Evolutionary conservation across 2,888 invertebrate species (phyloP).

Genomic region (Ceriagrion tenellum): DNA sequence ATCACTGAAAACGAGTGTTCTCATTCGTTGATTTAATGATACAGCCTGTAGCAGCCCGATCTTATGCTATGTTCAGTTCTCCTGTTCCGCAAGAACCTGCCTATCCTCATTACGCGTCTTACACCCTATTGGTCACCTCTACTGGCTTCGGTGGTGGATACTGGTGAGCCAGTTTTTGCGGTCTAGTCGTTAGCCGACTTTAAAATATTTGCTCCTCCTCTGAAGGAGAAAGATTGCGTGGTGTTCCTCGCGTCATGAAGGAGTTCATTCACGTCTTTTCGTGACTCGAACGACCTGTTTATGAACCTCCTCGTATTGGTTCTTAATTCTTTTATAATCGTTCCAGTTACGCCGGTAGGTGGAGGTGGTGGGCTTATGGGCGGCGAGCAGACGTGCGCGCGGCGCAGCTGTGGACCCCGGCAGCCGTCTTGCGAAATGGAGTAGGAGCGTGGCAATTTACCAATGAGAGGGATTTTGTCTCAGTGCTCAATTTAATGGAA

Average conservation of each 20-base stretch:
- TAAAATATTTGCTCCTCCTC: not conserved
- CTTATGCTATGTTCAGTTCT: no score
- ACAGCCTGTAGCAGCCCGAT: no score
- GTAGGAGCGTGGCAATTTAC: not conserved
- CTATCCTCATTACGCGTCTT: not conserved
- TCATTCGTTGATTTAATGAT: no score
- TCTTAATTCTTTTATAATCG: conserved; percentile 39
- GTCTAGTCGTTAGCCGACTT: not conserved
- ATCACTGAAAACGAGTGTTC: no score
- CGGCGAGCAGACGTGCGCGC: not conserved
- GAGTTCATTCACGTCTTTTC: conserved; percentile 13
- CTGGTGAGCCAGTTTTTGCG: not conserved
- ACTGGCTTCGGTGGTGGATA: not conserved
- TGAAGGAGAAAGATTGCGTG: not conserved
- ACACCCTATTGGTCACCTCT: not conserved
- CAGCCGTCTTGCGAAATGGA: not conserved
- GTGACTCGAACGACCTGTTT: conserved; percentile 4
- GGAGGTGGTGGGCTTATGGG: not conserved
- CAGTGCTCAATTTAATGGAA: not conserved
- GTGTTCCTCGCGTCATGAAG: not conserved
- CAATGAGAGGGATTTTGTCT: not conserved
- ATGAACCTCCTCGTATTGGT: not conserved
- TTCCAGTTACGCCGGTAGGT: not conserved
- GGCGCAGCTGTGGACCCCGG: not conserved
- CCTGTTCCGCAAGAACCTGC: no score